Percentiles rank a stretch among this genome's conserved stretches.
phyloP scores from a whole-genome alignment of 2,797 vertebrate species.

The Psittacula derbiana region DNA sequence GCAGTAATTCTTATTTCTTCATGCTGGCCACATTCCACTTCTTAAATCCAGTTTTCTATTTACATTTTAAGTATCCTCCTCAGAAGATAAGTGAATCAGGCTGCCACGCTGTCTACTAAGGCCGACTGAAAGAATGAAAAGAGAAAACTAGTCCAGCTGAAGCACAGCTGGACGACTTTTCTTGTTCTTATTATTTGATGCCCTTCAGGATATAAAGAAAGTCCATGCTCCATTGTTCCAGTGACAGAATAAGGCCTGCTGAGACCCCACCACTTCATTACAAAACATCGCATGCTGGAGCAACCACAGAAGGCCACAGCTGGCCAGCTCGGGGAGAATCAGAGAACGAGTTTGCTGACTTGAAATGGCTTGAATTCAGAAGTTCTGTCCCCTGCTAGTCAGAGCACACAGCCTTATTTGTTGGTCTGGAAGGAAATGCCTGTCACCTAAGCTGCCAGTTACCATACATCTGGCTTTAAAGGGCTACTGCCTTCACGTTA shows the following conservation, averaged over 20 bases:
- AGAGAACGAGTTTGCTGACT: neutral
- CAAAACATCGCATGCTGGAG: neutral
- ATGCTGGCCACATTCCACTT: neutral
- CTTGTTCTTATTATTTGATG: constrained; percentile 27
- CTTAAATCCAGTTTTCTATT: constrained; percentile 12
- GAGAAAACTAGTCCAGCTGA: constrained; percentile 31
- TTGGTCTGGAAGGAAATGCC: neutral
- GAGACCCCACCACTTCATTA: constrained; percentile 14
- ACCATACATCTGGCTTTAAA: neutral
- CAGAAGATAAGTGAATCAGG: neutral
- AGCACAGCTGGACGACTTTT: constrained; percentile 41
- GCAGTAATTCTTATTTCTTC: neutral
- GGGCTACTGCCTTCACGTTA: neutral
- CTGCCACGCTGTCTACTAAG: neutral
- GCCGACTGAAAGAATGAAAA: neutral
- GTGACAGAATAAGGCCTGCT: constrained; percentile 40
- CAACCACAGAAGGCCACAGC: constrained; percentile 4
- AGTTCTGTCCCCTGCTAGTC: neutral
- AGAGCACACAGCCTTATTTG: neutral
- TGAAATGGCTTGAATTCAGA: neutral
- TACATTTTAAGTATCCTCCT: neutral
- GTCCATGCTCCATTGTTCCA: constrained; percentile 22
- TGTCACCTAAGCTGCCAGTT: neutral
- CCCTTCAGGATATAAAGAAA: constrained; percentile 44
- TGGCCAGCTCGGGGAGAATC: neutral